These are phyloP conservation scores for Hetaerina titia DNA, from an alignment of 2,888 invertebrate genomes.

Conservation along the genomic window DNA sequence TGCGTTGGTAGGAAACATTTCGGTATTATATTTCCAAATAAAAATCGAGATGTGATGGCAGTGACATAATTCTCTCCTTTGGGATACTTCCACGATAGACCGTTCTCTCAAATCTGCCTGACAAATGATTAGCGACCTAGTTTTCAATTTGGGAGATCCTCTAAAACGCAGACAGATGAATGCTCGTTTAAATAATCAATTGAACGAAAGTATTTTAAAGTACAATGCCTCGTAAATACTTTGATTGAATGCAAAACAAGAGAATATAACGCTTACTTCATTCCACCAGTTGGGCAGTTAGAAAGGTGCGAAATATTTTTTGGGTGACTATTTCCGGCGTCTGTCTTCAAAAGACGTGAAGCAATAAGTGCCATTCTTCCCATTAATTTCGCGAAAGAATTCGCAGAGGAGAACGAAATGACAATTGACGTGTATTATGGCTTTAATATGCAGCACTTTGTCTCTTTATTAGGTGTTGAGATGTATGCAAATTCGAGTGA, in stretches of 20 bases:
- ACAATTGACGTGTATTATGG: conserved; percentile 5
- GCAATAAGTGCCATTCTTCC: conserved; percentile 3
- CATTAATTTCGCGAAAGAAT: not conserved
- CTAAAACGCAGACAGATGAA: no score
- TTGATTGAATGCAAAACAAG: not conserved
- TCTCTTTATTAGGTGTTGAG: not conserved
- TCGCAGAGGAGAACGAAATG: not conserved
- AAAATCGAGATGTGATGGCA: no score
- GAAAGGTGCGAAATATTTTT: not conserved
- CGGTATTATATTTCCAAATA: no score
- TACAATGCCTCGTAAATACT: no score
- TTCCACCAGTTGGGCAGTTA: not conserved
- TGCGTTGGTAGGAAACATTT: no score
- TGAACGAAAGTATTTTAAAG: no score
- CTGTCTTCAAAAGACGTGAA: not conserved
- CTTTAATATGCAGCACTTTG: conserved; percentile 4
- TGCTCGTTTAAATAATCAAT: no score
- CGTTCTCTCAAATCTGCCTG: no score
- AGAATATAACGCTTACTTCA: not conserved
- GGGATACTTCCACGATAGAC: no score
- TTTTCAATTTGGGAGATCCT: no score
- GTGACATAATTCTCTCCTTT: no score
- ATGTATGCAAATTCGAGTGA: not conserved
- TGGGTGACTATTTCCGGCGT: not conserved
- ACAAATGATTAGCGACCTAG: no score